A percentile compares a stretch with the other conserved stretches of the same genome.
phyloP scores from a whole-genome alignment of 2,797 vertebrate genomes.

The Synanceia verrucosa region DNA sequence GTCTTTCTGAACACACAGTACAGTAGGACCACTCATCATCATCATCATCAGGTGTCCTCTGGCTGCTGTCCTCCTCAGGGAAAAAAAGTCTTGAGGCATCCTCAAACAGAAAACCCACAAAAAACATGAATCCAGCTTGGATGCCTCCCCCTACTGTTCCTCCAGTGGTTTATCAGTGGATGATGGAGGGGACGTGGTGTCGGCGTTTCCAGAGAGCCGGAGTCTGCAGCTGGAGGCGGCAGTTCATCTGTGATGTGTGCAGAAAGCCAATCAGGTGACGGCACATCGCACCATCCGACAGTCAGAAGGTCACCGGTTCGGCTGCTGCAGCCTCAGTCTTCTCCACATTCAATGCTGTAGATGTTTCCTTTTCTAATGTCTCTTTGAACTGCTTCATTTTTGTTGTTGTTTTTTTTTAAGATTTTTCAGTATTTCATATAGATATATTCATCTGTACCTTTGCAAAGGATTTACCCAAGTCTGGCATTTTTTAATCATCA shows the following conservation, averaged over 20 bases:
- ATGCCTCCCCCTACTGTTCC: constrained; percentile 26
- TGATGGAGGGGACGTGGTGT: constrained; percentile 32
- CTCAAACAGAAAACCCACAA: constrained; percentile 47
- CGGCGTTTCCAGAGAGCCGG: constrained; percentile 47
- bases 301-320: constrained; percentile 68
- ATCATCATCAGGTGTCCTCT: too few relatives aligned
- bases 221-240: constrained; percentile 43
- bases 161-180: constrained; percentile 49
- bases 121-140: constrained; percentile 53
- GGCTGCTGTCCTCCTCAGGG: constrained; percentile 45
- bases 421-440: constrained; percentile 49
- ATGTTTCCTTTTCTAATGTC: constrained; percentile 58
- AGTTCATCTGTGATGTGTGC: constrained; percentile 58
- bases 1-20: constrained; percentile 62
- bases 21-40: constrained; percentile 43
- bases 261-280: constrained; percentile 68
- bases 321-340: constrained; percentile 66
- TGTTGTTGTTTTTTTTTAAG: constrained; percentile 29
- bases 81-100: constrained; percentile 37
- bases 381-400: constrained; percentile 8
- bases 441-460: constrained; percentile 65
- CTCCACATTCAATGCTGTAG: constrained; percentile 84
- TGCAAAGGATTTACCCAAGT: constrained; percentile 75
- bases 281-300: constrained; percentile 67
- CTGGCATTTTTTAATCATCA: constrained; percentile 74